phyloP scores from a whole-genome alignment of 1,140 invertebrate genomes.

The Microplitis mediator region DNA sequence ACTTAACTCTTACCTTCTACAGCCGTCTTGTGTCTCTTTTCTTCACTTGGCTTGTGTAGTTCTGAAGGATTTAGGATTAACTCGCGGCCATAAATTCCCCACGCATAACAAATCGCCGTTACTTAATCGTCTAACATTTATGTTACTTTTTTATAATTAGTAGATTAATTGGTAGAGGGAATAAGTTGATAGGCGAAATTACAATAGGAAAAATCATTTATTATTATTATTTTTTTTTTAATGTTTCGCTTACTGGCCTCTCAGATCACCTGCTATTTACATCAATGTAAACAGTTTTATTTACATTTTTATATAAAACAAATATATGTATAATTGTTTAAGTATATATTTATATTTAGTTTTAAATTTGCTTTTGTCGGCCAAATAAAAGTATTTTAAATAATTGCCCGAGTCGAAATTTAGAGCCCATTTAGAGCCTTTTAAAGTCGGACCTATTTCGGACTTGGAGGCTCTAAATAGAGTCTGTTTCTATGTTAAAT shows the following conservation, averaged over 20 bases:
- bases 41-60: background rate
- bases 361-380: no score
- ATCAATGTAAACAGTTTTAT: background rate
- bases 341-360: no score
- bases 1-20: conserved; percentile 8
- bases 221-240: conserved; percentile 10
- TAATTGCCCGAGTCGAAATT: no score
- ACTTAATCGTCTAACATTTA: no score
- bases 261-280: conserved; percentile 11
- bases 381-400: no score
- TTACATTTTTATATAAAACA: background rate
- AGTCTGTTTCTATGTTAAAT: no score
- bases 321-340: no score
- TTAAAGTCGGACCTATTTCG: no score
- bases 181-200: background rate
- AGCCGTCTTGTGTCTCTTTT: background rate
- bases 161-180: background rate
- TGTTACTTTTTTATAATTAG: no score
- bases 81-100: conserved; percentile 21
- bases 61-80: conserved; percentile 27
- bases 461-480: no score
- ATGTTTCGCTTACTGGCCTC: conserved; percentile 18
- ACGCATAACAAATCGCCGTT: conserved; percentile 1
- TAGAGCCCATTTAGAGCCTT: no score
- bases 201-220: background rate